phyloP scores from a whole-genome alignment of 2,113 vertebrate species.

The Sialia sialis region DNA sequence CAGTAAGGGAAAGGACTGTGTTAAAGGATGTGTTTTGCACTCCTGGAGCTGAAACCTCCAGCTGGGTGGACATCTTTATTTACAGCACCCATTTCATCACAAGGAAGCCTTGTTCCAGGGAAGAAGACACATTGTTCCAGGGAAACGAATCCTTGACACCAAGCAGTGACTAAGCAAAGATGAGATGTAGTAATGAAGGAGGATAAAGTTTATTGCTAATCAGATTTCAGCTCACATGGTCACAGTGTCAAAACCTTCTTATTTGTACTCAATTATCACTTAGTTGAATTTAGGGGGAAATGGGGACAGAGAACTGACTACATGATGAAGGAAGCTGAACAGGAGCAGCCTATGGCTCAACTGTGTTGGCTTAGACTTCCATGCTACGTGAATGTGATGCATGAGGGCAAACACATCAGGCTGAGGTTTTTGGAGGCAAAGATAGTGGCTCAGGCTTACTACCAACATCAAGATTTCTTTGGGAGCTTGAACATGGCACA shows the following conservation, averaged over 20 bases:
- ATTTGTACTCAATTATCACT: background rate
- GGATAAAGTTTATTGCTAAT: background rate
- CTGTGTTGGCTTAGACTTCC: background rate
- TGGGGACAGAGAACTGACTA: background rate
- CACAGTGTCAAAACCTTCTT: background rate
- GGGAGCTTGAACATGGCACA: background rate
- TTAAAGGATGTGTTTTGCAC: background rate
- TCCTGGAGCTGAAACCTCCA: background rate
- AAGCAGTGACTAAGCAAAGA: background rate
- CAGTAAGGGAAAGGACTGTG: background rate
- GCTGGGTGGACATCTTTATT: background rate
- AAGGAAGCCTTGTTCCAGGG: background rate
- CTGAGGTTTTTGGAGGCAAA: background rate
- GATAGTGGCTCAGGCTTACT: background rate
- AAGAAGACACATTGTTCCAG: background rate
- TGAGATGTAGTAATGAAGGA: background rate
- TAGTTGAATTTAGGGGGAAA: background rate
- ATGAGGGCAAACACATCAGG: background rate
- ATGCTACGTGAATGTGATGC: background rate
- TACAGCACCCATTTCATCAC: background rate
- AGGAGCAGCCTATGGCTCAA: background rate
- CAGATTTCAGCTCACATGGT: background rate
- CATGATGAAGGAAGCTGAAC: fast-evolving
- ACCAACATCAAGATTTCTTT: background rate
- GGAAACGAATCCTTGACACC: background rate